Evolutionary conservation across 1,140 invertebrate species (phyloP).

Genomic region (Scaptodrosophila lebanonensis): DNA sequence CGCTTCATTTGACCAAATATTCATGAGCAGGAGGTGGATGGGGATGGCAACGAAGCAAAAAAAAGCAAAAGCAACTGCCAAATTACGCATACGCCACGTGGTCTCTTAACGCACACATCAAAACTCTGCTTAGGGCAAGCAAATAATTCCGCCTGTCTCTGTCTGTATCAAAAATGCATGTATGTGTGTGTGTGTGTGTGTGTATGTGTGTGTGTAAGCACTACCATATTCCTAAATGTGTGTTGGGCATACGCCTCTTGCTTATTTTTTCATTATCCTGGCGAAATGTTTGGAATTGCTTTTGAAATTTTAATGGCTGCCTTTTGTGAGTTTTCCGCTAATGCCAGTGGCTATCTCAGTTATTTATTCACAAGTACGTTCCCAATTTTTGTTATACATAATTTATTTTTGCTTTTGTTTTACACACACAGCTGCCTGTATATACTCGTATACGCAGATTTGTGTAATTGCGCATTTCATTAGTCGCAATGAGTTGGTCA

Average conservation of each 20-base stretch:
- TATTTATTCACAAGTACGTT: constrained; percentile 12
- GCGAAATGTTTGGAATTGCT: constrained; percentile 47
- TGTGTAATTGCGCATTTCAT: too few relatives aligned
- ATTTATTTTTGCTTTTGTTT: too few relatives aligned
- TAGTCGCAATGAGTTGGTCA: too few relatives aligned
- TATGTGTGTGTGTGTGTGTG: not conserved
- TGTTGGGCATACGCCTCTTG: not conserved
- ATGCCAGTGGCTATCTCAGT: constrained; percentile 17
- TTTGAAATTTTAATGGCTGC: constrained; percentile 47
- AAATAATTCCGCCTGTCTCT: constrained; percentile 17
- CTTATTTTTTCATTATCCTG: constrained; percentile 24
- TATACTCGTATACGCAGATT: too few relatives aligned
- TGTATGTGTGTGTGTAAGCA: constrained; percentile 19
- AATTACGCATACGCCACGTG: constrained; percentile 44
- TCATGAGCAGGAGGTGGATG: constrained; percentile 34
- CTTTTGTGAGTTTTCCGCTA: not conserved
- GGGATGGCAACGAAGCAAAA: constrained; percentile 1
- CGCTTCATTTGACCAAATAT: constrained; percentile 36
- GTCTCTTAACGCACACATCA: constrained; percentile 40
- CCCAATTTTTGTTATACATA: too few relatives aligned
- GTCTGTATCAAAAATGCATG: constrained; percentile 2
- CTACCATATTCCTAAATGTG: constrained; percentile 3
- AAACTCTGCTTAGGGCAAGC: constrained; percentile 9
- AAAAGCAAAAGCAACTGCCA: constrained; percentile 24
- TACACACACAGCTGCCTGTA: too few relatives aligned